These are phyloP conservation scores for Brachionus sp. DNA, from an alignment of 1,140 invertebrate genomes.

Conservation along the genomic window DNA sequence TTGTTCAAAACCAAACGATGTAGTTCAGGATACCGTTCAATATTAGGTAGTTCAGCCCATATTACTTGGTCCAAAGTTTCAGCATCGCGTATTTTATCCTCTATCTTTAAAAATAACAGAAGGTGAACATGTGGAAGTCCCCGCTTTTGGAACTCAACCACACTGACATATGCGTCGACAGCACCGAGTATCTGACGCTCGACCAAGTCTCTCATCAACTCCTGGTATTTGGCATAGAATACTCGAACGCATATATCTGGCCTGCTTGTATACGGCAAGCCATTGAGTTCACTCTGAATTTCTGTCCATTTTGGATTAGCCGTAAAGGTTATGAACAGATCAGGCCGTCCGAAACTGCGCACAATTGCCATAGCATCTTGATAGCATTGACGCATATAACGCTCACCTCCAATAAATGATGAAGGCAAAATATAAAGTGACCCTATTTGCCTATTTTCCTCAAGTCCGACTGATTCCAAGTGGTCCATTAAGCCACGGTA, in stretches of 20 bases:
- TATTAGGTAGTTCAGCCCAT: conserved; percentile 47
- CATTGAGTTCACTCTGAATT: conserved; percentile 52
- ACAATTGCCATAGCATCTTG: conserved; percentile 48
- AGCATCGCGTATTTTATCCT: conserved; percentile 37
- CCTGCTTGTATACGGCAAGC: conserved; percentile 52
- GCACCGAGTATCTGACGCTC: conserved; percentile 54
- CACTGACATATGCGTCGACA: conserved; percentile 53
- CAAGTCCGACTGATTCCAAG: background rate
- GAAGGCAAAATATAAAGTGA: conserved; percentile 9
- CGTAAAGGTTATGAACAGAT: conserved; percentile 51
- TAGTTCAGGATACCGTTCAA: conserved; percentile 45
- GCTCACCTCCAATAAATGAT: background rate
- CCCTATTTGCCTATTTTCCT: background rate
- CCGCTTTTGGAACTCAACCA: conserved; percentile 63
- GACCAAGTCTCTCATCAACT: conserved; percentile 59
- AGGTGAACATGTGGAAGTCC: conserved; percentile 63
- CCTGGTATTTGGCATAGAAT: conserved; percentile 61
- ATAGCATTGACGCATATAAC: conserved; percentile 38
- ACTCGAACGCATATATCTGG: conserved; percentile 60
- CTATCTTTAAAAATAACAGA: conserved; percentile 55
- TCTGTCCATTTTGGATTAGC: conserved; percentile 54
- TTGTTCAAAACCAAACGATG: conserved; percentile 46
- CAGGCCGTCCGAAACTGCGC: conserved; percentile 47
- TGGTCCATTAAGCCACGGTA: conserved; percentile 23
- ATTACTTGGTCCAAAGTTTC: conserved; percentile 45